These are phyloP conservation scores for Chrysochloris asiatica DNA, from an alignment of 2,113 vertebrate genomes.

Conservation along the genomic window DNA sequence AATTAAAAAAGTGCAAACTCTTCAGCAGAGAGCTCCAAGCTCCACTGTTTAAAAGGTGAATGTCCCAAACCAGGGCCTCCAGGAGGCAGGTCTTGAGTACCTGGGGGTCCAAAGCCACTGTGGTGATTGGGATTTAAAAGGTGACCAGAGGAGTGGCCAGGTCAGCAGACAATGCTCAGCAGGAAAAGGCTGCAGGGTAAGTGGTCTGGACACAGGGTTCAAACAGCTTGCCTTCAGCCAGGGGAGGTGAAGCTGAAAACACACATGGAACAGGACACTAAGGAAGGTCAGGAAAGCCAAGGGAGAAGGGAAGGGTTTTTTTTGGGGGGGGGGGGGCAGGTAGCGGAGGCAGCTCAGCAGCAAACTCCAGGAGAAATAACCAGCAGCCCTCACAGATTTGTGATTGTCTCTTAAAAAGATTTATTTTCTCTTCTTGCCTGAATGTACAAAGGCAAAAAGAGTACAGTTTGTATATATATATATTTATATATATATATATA, in stretches of 20 bases:
- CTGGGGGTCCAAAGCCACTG: constrained; percentile 65
- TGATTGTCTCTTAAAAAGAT: constrained; percentile 99
- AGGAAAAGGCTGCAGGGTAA: constrained; percentile 37
- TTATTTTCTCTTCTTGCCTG: constrained; percentile 96
- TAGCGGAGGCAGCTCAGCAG: constrained; percentile 72
- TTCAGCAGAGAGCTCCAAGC: constrained; percentile 60
- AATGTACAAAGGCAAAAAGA: constrained; percentile 97
- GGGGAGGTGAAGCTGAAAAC: constrained; percentile 49
- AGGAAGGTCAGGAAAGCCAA: constrained; percentile 41
- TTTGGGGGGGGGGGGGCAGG: neutral
- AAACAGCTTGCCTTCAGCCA: constrained; percentile 39
- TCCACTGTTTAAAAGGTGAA: constrained; percentile 67
- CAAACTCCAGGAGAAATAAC: constrained; percentile 82
- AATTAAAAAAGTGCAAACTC: constrained; percentile 65
- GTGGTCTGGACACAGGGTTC: constrained; percentile 30
- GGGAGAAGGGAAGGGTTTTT: constrained; percentile 11
- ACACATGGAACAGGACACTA: neutral
- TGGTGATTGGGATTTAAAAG: constrained; percentile 37
- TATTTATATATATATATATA: constrained; percentile 85
- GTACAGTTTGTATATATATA: constrained; percentile 91
- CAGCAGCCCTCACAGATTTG: constrained; percentile 87
- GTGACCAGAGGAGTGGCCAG: constrained; percentile 19
- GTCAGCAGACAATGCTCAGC: constrained; percentile 47
- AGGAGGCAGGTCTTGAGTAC: constrained; percentile 2
- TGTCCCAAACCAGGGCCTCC: constrained; percentile 37